Base-by-base conservation (phyloP, 2,797 vertebrate species). In the Labroides dimidiatus region DNA sequence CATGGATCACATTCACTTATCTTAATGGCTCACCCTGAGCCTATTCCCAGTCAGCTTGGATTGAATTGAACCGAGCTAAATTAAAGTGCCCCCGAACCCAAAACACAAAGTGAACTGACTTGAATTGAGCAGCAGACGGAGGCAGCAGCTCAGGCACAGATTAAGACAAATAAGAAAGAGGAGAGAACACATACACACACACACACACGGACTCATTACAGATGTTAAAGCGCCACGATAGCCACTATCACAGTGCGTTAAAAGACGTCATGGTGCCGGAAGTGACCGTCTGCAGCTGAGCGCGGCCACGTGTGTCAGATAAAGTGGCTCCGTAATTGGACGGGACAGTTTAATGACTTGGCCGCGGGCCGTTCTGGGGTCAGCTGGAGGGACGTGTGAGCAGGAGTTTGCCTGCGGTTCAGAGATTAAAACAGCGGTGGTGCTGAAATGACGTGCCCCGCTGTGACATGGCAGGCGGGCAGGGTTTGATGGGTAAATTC, bases 341-440 rank as follows among this genome's bases (percentile, higher is more conserved):
- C 49, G 20, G 74, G 89, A 85, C 88, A 74, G 57, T 70, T 90
- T 84, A 87, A 88, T 87, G 86, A 82, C 78, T 77, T 66, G 5
- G 15, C 48, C 45, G 76, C 65, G 67, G 67, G 83, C 78, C 80
- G 58, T 76, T 75, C 53, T 54, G 81, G 64, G 77, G 85, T 85
- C 87, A 71, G 55, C 44, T 2, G 24, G 82, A 17, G 67, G 71
- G 63, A 55, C 24, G 43, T 69, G 69, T 51, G 47, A 57, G 68
- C 68, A 20, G 0, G 15, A 57, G 72, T 69, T 75, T 24, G 10
- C 51, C 13, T 24, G 52, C 50, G 74, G 76, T 64, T 71, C 6
- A 8, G 51, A 75, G 82, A 84, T 78, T 80, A 84, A 86, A 84
- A 80, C 67, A 27, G 44, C 33, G 10, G 55, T 42, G 3, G 70